Conservation (phyloP, 92 coral and sea anemone genomes). For the Phymanthus crucifer region DNA sequence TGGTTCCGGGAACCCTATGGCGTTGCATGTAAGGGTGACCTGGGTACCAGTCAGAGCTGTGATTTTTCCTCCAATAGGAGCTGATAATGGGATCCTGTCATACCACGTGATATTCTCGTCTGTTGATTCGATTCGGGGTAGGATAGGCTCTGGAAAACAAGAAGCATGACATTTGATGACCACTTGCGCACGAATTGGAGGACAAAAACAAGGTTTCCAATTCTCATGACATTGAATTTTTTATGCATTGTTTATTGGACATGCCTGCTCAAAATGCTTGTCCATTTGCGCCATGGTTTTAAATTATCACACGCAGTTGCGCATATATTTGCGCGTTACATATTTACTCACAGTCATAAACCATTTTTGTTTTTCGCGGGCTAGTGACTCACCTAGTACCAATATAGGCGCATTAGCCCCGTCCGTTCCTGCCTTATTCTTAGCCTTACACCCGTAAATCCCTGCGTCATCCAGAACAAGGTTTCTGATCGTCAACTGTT, state of each 20-base stretch:
- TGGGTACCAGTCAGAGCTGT: constrained; percentile 72
- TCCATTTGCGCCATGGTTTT: too few species aligned
- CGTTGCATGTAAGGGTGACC: constrained; percentile 60
- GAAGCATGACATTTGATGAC: too few species aligned
- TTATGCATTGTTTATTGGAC: neutral
- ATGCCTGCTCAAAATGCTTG: too few species aligned
- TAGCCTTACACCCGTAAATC: constrained; percentile 55
- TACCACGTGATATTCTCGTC: constrained; percentile 63
- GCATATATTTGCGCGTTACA: too few species aligned
- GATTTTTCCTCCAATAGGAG: constrained; percentile 67
- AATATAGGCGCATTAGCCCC: constrained; percentile 27
- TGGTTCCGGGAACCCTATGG: constrained; percentile 72
- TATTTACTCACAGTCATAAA: too few species aligned
- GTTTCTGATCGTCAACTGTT: constrained; percentile 41
- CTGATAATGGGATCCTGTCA: constrained; percentile 52
- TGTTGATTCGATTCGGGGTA: constrained; percentile 60
- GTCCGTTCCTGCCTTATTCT: constrained; percentile 61
- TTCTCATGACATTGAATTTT: too few species aligned
- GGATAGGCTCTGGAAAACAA: constrained; percentile 68
- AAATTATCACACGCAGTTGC: too few species aligned
- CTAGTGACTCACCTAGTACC: constrained; percentile 7
- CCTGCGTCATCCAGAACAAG: constrained; percentile 58
- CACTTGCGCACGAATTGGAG: too few species aligned
- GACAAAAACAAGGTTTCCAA: neutral
- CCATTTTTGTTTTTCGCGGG: neutral